Evolutionary conservation across 1,140 invertebrate genomes (phyloP).

Genomic region (Apis dorsata): DNA sequence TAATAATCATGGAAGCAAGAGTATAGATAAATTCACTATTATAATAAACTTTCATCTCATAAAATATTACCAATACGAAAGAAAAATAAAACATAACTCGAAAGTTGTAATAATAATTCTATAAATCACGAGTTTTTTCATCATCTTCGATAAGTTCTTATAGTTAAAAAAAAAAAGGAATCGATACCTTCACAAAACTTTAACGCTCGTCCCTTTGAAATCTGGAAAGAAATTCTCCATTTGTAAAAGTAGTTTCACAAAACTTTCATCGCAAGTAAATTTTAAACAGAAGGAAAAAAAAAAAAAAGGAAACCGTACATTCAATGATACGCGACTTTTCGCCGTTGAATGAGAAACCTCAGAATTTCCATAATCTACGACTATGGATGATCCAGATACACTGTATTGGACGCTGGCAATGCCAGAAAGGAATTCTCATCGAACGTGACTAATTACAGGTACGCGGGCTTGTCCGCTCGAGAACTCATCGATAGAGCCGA

Average conservation of each 20-base stretch:
- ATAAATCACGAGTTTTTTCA: too few relatives aligned
- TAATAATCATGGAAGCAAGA: too few relatives aligned
- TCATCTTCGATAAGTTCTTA: too few relatives aligned
- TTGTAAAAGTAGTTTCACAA: background rate
- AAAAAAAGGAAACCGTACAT: slow-evolving; percentile 8
- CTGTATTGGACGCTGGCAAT: slow-evolving; percentile 15
- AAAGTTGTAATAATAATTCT: too few relatives aligned
- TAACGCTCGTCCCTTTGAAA: too few relatives aligned
- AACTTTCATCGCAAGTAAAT: background rate
- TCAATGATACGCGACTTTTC: slow-evolving; percentile 5
- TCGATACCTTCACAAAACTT: too few relatives aligned
- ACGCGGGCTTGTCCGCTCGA: background rate
- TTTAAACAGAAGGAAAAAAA: too few relatives aligned
- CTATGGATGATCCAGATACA: slow-evolving; percentile 20
- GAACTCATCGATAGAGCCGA: background rate
- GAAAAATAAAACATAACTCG: too few relatives aligned
- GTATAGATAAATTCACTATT: too few relatives aligned
- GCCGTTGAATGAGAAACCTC: slow-evolving; percentile 30
- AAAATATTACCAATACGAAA: too few relatives aligned
- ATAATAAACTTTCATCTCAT: too few relatives aligned
- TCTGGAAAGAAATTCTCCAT: background rate
- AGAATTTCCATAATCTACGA: slow-evolving; percentile 33
- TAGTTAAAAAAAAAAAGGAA: too few relatives aligned
- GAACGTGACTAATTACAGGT: slow-evolving; percentile 17
- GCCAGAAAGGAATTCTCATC: slow-evolving; percentile 18